A percentile compares a stretch with the other conserved stretches of the same genome.
Conservation (phyloP, 2,888 invertebrate species). For the Eupithecia exiguata region DNA sequence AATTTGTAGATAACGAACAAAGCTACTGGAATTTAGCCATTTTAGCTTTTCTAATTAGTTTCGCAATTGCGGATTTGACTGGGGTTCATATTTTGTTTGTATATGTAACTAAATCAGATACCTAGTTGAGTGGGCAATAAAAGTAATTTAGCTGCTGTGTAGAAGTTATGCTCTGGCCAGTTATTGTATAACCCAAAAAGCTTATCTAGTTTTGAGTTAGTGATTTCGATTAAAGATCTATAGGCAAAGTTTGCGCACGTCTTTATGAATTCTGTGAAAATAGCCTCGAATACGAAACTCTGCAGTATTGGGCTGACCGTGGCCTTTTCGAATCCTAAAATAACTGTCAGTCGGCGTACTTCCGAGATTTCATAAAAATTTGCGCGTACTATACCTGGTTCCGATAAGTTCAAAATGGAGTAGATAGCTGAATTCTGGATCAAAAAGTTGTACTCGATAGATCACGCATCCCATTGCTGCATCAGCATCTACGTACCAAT, state of each 20-base stretch:
- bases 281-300: too few species aligned
- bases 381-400: too few species aligned
- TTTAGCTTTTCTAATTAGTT: conserved; percentile 22
- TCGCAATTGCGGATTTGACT: conserved; percentile 19
- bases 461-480: conserved; percentile 92
- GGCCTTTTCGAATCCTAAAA: too few species aligned
- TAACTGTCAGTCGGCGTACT: too few species aligned
- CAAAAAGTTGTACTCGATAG: conserved; percentile 93
- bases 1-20: conserved; percentile 11
- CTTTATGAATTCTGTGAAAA: too few species aligned
- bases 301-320: too few species aligned
- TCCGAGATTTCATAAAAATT: too few species aligned
- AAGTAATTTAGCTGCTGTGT: conserved; percentile 19
- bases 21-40: conserved; percentile 3
- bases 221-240: not conserved
- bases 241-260: not conserved
- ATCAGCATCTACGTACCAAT: too few species aligned
- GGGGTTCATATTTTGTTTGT: conserved; percentile 23
- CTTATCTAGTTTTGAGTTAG: not conserved
- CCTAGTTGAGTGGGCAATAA: conserved; percentile 26
- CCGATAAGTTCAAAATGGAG: conserved; percentile 90
- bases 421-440: conserved; percentile 94
- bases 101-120: conserved; percentile 29
- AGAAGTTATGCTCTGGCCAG: conserved; percentile 8
- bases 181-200: not conserved